Evolutionary conservation across 1,140 invertebrate species (phyloP), one percentile per base, ranked within the genome.

Genomic region (Drosophila carrolli): DNA sequence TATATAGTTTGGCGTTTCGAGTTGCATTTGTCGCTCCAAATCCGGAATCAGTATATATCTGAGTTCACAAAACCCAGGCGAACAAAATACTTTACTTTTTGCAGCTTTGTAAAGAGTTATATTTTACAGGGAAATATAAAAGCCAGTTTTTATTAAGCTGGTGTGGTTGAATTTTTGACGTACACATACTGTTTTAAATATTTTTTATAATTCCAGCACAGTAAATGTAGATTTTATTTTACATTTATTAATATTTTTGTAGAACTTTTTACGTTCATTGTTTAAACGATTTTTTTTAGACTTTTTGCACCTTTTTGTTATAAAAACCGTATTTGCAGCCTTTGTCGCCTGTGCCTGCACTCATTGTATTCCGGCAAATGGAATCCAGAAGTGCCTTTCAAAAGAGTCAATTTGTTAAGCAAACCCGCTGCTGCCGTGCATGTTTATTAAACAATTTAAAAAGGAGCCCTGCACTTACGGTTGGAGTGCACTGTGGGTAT

Each of bases 1-100:
- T 89, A 65, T 80, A 77, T 79, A 83, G 72, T 72, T 77, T 74
- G 68, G 54, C 47, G 63, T 81, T 73, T 81, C 56, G 47, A 65
- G 62, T 66, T 41, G 44, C 65, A 58, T 63, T 84, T 38, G 63
- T 62, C 9, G 47, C 57, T 48, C 48, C 47, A n/a, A 57, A 44
- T 4, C 10, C 6, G 58, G 59, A 37, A 51, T 51, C 29, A n/a
- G 46, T 53, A 51, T 37, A 23, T 44, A 40, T 65, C 1, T 65
- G 50, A 16, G 35, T 29, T 41, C 32, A 13, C 59, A n/a, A 14
- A 14, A 27, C 5, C 46, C 37, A 62, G 65, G 51, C 14, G 37
- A 38, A 47, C 4, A 37, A n/a, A 16, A n/a, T 46, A 40, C 5
- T 5, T n/a, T 10, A 40, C 9, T 16, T 54, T 65, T 68, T 43